Conservation (phyloP, 2,113 vertebrate genomes). For the Callipepla californica region DNA sequence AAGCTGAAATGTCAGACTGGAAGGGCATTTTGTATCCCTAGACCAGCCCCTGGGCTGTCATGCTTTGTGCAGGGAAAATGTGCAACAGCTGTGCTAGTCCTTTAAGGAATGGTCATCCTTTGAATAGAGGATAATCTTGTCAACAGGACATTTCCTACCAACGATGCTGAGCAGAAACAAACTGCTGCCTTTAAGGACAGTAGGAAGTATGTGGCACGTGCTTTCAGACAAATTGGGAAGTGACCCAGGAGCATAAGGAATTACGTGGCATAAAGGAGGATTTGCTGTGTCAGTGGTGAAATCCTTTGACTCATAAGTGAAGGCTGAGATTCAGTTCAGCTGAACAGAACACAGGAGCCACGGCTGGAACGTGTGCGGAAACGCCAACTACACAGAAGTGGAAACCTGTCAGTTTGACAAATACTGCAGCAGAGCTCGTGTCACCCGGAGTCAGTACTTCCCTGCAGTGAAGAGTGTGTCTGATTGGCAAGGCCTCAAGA, state of each 20-base stretch:
- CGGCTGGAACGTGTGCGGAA: accelerated
- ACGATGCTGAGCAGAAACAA: background rate
- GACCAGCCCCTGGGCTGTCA: background rate
- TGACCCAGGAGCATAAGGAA: background rate
- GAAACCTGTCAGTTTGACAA: conserved; percentile 16
- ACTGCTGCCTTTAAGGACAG: background rate
- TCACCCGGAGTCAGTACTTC: background rate
- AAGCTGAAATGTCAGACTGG: background rate
- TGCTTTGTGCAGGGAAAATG: background rate
- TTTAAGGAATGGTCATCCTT: background rate
- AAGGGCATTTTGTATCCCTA: background rate
- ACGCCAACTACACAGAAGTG: background rate
- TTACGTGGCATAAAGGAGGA: background rate
- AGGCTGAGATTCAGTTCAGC: background rate
- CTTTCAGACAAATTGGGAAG: background rate
- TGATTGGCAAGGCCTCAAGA: background rate
- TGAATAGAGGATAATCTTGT: background rate
- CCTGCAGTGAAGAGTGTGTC: background rate
- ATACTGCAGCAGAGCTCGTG: background rate
- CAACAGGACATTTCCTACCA: background rate
- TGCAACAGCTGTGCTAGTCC: background rate
- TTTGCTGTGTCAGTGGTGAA: background rate
- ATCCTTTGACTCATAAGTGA: background rate
- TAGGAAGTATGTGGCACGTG: background rate
- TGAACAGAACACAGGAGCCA: background rate